Percentiles rank a stretch among this genome's conserved stretches.
Conservation (phyloP, 2,113 vertebrate species). For the Oophaga pumilio region DNA sequence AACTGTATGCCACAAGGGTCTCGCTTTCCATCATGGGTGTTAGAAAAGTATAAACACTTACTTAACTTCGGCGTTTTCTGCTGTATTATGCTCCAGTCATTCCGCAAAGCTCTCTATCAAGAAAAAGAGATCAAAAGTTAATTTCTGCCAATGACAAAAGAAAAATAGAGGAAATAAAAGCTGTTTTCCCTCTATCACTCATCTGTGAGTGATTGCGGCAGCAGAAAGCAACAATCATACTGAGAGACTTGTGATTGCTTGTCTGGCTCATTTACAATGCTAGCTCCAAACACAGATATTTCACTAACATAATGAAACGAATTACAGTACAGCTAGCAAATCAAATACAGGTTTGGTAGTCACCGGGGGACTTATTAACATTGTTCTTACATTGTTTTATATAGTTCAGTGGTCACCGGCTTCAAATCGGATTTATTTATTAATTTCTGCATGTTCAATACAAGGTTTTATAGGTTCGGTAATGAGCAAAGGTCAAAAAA, state of each 20-base stretch:
- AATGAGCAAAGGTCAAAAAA: not conserved
- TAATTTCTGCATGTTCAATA: not conserved
- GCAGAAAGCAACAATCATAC: slow-evolving; percentile 46
- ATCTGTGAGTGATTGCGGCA: slow-evolving; percentile 40
- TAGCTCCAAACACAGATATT: slow-evolving; percentile 48
- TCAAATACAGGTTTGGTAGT: slow-evolving; percentile 18
- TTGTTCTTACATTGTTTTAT: not conserved
- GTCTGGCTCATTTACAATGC: slow-evolving; percentile 46
- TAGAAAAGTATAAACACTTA: slow-evolving; percentile 16
- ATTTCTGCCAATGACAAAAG: slow-evolving; percentile 43
- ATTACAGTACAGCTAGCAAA: slow-evolving; percentile 1
- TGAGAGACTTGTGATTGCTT: slow-evolving; percentile 30
- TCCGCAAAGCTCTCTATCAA: slow-evolving; percentile 7
- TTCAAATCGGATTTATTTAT: not conserved
- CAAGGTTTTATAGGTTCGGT: not conserved
- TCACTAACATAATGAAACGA: slow-evolving; percentile 42
- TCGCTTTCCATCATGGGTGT: not conserved
- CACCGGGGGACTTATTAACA: slow-evolving; percentile 24
- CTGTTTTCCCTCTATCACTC: slow-evolving; percentile 46
- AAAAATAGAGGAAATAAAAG: slow-evolving; percentile 36
- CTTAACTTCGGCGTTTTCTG: not conserved
- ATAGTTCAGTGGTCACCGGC: not conserved
- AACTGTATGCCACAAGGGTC: not conserved
- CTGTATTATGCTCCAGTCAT: slow-evolving; percentile 28
- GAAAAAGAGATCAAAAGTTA: slow-evolving; percentile 42